Conservation (phyloP, 2,888 invertebrate species). For the Sericinus montela region DNA sequence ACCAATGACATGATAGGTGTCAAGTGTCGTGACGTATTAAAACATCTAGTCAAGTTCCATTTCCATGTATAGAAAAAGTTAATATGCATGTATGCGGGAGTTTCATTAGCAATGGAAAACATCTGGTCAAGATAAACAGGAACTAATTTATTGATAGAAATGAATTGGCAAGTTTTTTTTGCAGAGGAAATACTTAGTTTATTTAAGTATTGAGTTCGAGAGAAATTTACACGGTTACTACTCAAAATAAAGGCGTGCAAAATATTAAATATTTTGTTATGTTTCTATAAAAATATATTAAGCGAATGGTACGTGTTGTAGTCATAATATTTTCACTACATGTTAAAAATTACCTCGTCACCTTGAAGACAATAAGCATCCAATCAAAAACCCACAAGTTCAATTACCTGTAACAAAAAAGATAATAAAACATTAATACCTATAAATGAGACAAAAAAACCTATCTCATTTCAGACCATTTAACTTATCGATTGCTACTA, state of each 20-base stretch:
- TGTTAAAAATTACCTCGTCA: neutral
- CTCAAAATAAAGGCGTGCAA: too few species aligned
- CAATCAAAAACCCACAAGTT: conserved; percentile 36
- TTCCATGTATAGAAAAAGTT: conserved; percentile 1
- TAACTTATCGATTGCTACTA: too few species aligned
- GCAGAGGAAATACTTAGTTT: too few species aligned
- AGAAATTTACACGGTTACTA: too few species aligned
- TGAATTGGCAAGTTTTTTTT: conserved; percentile 6
- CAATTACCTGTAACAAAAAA: conserved; percentile 62
- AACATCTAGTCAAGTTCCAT: neutral
- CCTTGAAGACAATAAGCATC: conserved; percentile 13
- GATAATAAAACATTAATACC: conserved; percentile 34
- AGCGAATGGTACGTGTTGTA: too few species aligned
- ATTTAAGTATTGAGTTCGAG: too few species aligned
- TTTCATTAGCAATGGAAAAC: conserved; percentile 16
- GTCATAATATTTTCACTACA: too few species aligned
- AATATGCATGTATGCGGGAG: conserved; percentile 12
- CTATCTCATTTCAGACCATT: neutral
- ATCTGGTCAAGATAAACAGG: conserved; percentile 17
- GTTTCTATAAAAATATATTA: too few species aligned
- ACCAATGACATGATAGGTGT: neutral
- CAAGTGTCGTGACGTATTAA: neutral
- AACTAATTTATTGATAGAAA: conserved; percentile 14
- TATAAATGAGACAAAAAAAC: conserved; percentile 19
- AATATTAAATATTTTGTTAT: too few species aligned